Evolutionary conservation across 2,888 invertebrate genomes (phyloP), one percentile per base, ranked within the genome.

Genomic region (Tineola bisselliella): DNA sequence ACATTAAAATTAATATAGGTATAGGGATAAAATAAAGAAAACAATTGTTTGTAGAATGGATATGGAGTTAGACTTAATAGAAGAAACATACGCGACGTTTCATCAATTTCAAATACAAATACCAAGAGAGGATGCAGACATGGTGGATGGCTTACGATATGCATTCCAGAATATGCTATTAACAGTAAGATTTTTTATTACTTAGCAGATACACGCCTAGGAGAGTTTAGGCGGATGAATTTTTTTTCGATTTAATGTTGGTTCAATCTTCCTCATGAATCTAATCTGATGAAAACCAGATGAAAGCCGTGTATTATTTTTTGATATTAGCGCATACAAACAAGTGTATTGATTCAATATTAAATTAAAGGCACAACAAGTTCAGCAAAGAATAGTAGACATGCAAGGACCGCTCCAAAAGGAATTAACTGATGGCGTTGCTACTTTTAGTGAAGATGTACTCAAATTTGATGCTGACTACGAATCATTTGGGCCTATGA

Each of bases 401-500:
- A 90, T 93, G 75, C 94, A 94, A 88, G 91, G 91, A 5, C 91
- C 93, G 10, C 84, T 95, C 38, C 90, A 92, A 69, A 86, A 86
- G 38, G 93, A 95, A 74, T 80, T 96, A 11, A 89, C 90, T 0
- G 89, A 89, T 48, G 94, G 94, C 13, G 92, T 94, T 10, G 74
- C 83, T 0, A 81, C 88, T 43, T 93, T 95, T 71, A 82, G 88
- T 43, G 74, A 79, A 15, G 92, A 93, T 63, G 91, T 94, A 1
- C 75, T 88, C 19, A 82, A 90, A 62, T 94, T 94, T 69, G 92
- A 94, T 70, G 72, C 71, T 0, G 93, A 94, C 68, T 94, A 91
- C 70, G 92, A 92, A 13, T 69, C 81, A n/a, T 90, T 89, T 70
- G 97, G 97, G 0, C 97, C 97, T 0, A 93, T 96, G 95, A 90